These are phyloP conservation scores for Grammomys surdaster DNA, from an alignment of 2,113 vertebrate species.

Conservation along the genomic window DNA sequence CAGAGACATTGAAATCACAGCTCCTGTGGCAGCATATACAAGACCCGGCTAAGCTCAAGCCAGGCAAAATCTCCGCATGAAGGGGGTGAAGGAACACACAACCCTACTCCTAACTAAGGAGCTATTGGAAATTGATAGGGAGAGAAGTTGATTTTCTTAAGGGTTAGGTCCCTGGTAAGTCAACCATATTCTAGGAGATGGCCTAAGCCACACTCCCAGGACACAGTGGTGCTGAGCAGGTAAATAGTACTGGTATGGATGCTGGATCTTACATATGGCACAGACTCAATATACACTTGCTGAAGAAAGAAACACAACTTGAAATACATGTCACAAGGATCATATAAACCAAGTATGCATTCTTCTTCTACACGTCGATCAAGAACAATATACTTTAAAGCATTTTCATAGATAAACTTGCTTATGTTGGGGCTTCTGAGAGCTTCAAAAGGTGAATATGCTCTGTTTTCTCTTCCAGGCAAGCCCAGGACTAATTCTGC, in stretches of 20 bases:
- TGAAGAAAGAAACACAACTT: not conserved
- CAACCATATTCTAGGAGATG: not conserved
- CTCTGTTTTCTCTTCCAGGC: not conserved
- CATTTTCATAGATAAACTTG: not conserved
- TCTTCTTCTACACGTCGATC: too few relatives aligned
- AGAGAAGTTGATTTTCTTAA: not conserved
- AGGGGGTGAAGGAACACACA: too few relatives aligned
- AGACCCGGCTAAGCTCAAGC: not conserved
- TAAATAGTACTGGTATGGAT: not conserved
- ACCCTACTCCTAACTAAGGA: too few relatives aligned
- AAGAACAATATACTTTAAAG: not conserved
- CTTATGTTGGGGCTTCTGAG: not conserved
- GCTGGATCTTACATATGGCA: not conserved
- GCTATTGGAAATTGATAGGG: not conserved
- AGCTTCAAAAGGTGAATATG: rapidly evolving
- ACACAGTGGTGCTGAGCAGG: too few relatives aligned
- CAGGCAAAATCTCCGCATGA: not conserved
- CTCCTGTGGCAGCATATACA: too few relatives aligned
- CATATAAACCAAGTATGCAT: not conserved
- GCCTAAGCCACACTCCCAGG: not conserved
- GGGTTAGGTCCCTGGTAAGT: not conserved
- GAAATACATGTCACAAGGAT: not conserved
- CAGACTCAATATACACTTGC: not conserved
- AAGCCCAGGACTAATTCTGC: not conserved
- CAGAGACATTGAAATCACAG: not conserved